Conservation (phyloP, 2,797 vertebrate species). For the Nyctibius grandis region DNA sequence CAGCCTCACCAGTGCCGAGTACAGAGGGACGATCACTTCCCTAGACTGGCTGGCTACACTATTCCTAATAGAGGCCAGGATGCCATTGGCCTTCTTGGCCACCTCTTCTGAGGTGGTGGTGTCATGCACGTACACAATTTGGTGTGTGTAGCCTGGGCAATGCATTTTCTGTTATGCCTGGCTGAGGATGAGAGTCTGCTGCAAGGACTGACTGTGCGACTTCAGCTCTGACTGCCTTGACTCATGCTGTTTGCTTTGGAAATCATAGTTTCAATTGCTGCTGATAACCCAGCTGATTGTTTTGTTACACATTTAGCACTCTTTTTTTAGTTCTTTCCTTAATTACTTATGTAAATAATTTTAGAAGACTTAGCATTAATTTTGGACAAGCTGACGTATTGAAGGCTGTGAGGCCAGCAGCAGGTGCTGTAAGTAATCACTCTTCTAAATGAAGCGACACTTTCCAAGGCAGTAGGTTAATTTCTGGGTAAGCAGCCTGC, state of each 20-base stretch:
- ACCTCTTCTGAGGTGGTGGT: background rate
- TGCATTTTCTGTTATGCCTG: background rate
- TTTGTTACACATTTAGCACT: background rate
- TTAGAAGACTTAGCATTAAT: background rate
- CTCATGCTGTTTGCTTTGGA: constrained; percentile 32
- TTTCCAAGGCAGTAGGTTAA: constrained; percentile 53
- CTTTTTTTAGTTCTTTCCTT: constrained; percentile 17
- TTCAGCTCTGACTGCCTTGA: background rate
- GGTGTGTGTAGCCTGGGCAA: background rate
- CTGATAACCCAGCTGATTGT: constrained; percentile 15
- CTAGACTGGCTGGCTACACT: too few relatives aligned
- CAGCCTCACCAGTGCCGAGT: too few relatives aligned
- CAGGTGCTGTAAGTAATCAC: constrained; percentile 55
- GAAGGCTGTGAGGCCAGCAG: constrained; percentile 3
- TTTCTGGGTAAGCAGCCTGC: constrained; percentile 21
- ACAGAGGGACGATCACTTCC: too few relatives aligned
- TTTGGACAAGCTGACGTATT: background rate
- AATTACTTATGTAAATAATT: constrained; percentile 50
- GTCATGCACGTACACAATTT: rapidly evolving
- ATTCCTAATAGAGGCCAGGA: too few relatives aligned
- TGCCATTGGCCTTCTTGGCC: too few relatives aligned
- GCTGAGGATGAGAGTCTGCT: background rate
- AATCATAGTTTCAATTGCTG: background rate
- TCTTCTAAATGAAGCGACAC: constrained; percentile 44
- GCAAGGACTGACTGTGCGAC: background rate